These are phyloP conservation scores for Meiosimyza platycephala DNA, from an alignment of 2,888 invertebrate genomes.

Conservation along the genomic window DNA sequence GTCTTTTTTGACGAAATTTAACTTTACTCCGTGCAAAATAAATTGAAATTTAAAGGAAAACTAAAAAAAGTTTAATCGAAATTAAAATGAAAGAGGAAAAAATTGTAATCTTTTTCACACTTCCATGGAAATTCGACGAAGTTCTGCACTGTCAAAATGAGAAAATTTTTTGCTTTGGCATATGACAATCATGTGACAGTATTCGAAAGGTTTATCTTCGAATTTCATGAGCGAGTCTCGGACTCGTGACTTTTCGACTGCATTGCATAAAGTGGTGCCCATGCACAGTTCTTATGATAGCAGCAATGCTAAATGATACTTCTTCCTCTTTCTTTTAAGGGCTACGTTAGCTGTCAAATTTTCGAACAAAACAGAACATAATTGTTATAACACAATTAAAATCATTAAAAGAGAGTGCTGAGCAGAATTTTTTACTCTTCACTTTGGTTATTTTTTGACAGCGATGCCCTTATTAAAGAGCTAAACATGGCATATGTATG, in stretches of 20 bases:
- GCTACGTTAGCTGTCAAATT: too few species aligned
- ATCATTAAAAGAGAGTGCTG: too few species aligned
- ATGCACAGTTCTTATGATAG: too few species aligned
- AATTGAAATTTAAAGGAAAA: constrained; percentile 39
- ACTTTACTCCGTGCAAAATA: constrained; percentile 41
- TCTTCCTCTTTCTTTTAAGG: too few species aligned
- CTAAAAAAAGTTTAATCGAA: constrained; percentile 38
- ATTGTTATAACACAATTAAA: too few species aligned
- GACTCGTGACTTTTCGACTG: constrained; percentile 12
- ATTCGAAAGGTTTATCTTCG: constrained; percentile 23
- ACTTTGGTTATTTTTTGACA: too few species aligned
- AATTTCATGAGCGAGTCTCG: constrained; percentile 12
- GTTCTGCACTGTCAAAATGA: constrained; percentile 58
- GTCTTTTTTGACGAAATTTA: constrained; percentile 27
- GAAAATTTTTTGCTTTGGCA: constrained; percentile 55
- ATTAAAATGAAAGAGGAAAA: constrained; percentile 44
- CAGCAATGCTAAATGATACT: too few species aligned
- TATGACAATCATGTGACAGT: constrained; percentile 66
- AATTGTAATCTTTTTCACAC: constrained; percentile 32
- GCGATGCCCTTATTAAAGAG: too few species aligned
- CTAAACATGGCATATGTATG: too few species aligned
- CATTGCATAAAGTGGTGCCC: too few species aligned
- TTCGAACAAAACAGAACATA: too few species aligned
- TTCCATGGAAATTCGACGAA: constrained; percentile 48
- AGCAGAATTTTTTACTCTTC: too few species aligned